Evolutionary conservation across 2,888 invertebrate species (phyloP).

Genomic region (Orthosia gracilis): DNA sequence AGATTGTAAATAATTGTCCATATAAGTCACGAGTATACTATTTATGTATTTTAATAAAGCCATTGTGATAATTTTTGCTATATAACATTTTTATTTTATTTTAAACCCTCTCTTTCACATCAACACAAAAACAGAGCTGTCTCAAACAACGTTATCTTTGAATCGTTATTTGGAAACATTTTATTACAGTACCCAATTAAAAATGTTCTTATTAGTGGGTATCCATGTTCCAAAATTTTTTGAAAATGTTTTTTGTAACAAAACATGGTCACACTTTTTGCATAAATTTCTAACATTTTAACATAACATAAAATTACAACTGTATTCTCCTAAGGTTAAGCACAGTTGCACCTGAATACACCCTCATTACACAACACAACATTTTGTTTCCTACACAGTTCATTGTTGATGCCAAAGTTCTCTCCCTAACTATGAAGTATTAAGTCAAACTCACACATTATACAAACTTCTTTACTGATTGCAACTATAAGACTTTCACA

Average conservation of each 20-base stretch:
- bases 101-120: slow-evolving; percentile 47
- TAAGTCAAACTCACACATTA: not conserved
- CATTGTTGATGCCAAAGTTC: no score
- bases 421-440: not conserved
- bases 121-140: not conserved
- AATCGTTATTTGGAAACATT: not conserved
- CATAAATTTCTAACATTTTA: no score
- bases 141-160: not conserved
- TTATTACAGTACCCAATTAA: not conserved
- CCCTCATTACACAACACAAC: no score
- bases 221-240: no score
- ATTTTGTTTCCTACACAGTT: no score
- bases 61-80: slow-evolving; percentile 91
- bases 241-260: no score
- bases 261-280: no score
- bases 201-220: not conserved
- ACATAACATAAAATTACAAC: no score
- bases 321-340: no score
- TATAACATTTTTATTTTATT: slow-evolving; percentile 77
- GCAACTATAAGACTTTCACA: slow-evolving; percentile 9
- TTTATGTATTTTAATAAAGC: slow-evolving; percentile 91
- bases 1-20: slow-evolving; percentile 89
- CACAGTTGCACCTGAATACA: no score
- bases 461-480: not conserved
- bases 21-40: slow-evolving; percentile 91